Evolutionary conservation across 1,140 invertebrate species (phyloP).

Genomic region (Piezodorus guildinii): DNA sequence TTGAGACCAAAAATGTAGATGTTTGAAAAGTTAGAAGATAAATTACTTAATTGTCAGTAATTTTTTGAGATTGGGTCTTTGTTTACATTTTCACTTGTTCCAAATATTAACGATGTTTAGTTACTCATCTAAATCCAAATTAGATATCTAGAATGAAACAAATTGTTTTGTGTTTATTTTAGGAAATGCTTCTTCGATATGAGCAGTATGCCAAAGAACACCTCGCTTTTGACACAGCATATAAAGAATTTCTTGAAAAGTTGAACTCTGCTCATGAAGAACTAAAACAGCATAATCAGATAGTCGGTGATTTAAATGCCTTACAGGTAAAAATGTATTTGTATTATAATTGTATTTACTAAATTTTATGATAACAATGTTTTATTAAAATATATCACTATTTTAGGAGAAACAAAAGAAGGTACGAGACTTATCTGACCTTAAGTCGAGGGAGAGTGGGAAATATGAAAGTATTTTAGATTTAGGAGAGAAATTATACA

Average conservation of each 20-base stretch:
- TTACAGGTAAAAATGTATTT: constrained; percentile 39
- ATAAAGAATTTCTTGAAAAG: constrained; percentile 62
- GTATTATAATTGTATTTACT: not conserved
- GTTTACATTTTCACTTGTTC: no score
- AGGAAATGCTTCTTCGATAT: constrained; percentile 62
- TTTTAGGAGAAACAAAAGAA: constrained; percentile 65
- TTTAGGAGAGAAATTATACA: constrained; percentile 81
- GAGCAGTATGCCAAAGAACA: constrained; percentile 78
- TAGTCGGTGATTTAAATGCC: constrained; percentile 73
- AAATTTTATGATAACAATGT: not conserved
- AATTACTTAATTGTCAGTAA: no score
- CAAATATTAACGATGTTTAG: no score
- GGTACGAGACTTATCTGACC: constrained; percentile 67
- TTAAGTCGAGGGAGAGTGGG: constrained; percentile 65
- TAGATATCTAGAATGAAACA: no score
- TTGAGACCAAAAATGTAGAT: no score
- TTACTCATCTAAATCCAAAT: no score
- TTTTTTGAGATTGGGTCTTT: no score
- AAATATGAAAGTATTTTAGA: constrained; percentile 77
- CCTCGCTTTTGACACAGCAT: constrained; percentile 63
- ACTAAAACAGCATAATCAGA: constrained; percentile 64
- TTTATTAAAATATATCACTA: not conserved
- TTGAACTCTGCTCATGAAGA: constrained; percentile 56
- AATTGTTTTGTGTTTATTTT: constrained; percentile 3
- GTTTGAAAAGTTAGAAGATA: no score